Conservation (phyloP, 2,113 vertebrate genomes). For the Naja naja region DNA sequence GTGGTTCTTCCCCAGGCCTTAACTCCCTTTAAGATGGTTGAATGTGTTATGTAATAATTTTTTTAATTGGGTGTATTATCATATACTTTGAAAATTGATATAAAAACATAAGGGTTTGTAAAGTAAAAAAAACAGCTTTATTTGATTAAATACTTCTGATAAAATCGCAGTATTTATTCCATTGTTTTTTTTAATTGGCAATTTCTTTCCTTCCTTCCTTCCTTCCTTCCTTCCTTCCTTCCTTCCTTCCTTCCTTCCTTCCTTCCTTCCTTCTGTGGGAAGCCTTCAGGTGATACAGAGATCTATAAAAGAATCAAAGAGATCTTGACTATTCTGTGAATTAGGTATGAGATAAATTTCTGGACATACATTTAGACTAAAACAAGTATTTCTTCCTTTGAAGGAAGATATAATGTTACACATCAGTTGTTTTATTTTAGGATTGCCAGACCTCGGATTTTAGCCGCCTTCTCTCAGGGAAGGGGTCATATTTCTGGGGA, state of each 20-base stretch:
- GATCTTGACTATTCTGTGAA: not conserved
- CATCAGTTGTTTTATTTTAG: not conserved
- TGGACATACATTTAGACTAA: not conserved
- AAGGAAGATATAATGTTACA: not conserved
- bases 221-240: no score
- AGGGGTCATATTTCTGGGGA: not conserved
- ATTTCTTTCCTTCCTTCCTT: not conserved
- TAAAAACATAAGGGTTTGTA: not conserved
- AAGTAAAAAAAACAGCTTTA: not conserved
- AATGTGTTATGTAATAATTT: not conserved
- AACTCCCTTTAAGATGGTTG: not conserved
- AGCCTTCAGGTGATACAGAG: not conserved
- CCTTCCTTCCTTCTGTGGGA: not conserved
- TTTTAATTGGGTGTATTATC: not conserved
- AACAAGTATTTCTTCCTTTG: not conserved
- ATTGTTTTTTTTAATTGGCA: not conserved
- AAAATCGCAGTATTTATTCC: not conserved
- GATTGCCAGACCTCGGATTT: not conserved
- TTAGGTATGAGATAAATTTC: not conserved
- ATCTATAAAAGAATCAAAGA: not conserved
- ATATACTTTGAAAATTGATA: not conserved
- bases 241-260: no score
- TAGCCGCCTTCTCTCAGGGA: not conserved
- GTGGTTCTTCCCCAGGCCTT: not conserved
- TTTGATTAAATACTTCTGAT: not conserved